Percentiles rank a stretch among this genome's conserved stretches.
Conservation (phyloP, 2,888 invertebrate species). For the Bibio marci region DNA sequence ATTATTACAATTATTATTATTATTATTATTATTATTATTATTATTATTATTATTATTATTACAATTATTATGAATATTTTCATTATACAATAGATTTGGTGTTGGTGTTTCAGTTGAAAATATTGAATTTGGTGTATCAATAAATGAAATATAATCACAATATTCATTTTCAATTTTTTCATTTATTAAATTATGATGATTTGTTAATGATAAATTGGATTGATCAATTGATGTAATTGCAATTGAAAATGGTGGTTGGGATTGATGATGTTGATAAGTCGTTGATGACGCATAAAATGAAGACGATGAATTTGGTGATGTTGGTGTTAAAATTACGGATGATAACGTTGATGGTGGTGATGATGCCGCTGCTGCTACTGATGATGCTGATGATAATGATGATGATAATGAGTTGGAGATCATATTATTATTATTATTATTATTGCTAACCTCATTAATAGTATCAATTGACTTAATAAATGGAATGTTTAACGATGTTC, state of each 20-base stretch:
- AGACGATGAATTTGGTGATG: conserved; percentile 8
- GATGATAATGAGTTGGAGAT: too few species aligned
- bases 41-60: background rate
- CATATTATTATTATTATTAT: too few species aligned
- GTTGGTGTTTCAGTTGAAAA: conserved; percentile 12
- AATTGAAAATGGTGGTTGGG: background rate
- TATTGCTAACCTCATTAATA: too few species aligned
- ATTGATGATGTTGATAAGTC: background rate
- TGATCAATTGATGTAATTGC: background rate
- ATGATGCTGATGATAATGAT: too few species aligned
- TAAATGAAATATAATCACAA: conserved; percentile 11
- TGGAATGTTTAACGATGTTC: background rate
- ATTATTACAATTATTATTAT: too few species aligned
- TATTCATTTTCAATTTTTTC: conserved; percentile 4
- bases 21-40: background rate
- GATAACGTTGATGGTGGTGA: background rate
- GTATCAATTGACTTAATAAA: background rate
- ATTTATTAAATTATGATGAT: too few species aligned
- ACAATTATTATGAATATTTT: background rate
- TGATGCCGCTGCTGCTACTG: too few species aligned
- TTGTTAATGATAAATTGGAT: too few species aligned
- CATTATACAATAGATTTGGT: too few species aligned
- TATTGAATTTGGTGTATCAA: conserved; percentile 27
- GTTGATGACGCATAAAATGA: conserved; percentile 8
- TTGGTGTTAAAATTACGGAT: conserved; percentile 2